Conservation (phyloP, 2,797 vertebrate species). For the Rhinichthys osculus region DNA sequence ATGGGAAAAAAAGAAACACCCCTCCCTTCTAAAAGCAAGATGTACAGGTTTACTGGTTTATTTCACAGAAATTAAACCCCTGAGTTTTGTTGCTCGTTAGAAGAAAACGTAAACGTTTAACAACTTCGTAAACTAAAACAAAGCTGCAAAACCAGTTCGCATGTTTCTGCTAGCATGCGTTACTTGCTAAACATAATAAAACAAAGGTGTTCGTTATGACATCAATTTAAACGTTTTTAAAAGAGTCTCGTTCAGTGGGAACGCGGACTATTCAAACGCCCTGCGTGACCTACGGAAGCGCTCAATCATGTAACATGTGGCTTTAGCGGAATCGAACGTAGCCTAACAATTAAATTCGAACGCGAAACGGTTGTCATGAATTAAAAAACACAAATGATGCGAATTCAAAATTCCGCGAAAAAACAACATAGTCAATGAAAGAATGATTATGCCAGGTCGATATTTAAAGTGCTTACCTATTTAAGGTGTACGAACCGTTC, state of each 20-base stretch:
- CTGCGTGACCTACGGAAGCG: conserved; percentile 11
- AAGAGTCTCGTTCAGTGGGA: not conserved
- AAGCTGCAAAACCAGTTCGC: not conserved
- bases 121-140: not conserved
- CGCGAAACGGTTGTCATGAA: not conserved
- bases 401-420: not conserved
- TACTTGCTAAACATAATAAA: not conserved
- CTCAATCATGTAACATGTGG: conserved; percentile 19
- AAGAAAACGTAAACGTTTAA: not conserved
- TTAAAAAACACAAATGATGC: not conserved
- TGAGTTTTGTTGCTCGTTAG: not conserved
- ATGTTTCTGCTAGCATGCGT: not conserved
- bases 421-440: not conserved
- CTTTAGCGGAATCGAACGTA: not conserved
- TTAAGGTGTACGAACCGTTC: conserved; percentile 87
- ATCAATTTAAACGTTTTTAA: not conserved
- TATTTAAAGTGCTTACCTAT: conserved; percentile 78
- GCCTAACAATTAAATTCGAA: not conserved
- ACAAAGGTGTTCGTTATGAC: not conserved
- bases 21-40: conserved; percentile 52
- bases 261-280: not conserved
- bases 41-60: conserved; percentile 65
- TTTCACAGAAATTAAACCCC: not conserved
- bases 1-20: conserved; percentile 54
- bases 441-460: not conserved